phyloP scores from a whole-genome alignment of 2,113 vertebrate species.

The Chinchilla lanigera region DNA sequence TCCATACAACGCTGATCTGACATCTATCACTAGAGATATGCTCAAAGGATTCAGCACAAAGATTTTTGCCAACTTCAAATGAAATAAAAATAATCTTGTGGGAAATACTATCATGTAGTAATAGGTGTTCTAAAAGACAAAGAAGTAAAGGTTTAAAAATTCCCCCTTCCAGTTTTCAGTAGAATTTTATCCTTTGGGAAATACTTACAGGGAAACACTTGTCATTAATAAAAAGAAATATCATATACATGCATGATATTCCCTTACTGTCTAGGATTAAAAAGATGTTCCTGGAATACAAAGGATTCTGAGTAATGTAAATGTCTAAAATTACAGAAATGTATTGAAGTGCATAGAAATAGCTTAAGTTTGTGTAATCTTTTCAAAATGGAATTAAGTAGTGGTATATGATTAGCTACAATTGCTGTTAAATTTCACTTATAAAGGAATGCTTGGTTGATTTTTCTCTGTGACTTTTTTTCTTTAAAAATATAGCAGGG shows the following conservation, averaged over 20 bases:
- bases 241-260: background rate
- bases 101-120: slow-evolving; percentile 72
- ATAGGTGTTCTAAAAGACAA: slow-evolving; percentile 76
- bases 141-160: slow-evolving; percentile 70
- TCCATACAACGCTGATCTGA: slow-evolving; percentile 77
- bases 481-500: background rate
- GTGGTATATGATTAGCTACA: slow-evolving; percentile 66
- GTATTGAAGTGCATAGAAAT: slow-evolving; percentile 69
- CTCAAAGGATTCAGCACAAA: slow-evolving; percentile 81
- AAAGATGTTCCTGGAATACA: slow-evolving; percentile 46
- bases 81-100: slow-evolving; percentile 79
- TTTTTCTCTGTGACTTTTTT: slow-evolving; percentile 58
- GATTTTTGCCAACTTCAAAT: slow-evolving; percentile 83
- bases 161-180: slow-evolving; percentile 63
- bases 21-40: slow-evolving; percentile 80
- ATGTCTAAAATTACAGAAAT: slow-evolving; percentile 70
- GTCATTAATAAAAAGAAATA: slow-evolving; percentile 60
- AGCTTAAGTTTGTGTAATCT: slow-evolving; percentile 68
- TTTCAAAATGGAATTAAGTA: slow-evolving; percentile 71
- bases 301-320: slow-evolving; percentile 67
- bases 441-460: slow-evolving; percentile 58
- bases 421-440: slow-evolving; percentile 73
- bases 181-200: slow-evolving; percentile 66
- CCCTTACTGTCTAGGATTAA: background rate
- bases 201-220: slow-evolving; percentile 43